phyloP scores from a whole-genome alignment of 2,797 vertebrate genomes.

The Carduelis carduelis region DNA sequence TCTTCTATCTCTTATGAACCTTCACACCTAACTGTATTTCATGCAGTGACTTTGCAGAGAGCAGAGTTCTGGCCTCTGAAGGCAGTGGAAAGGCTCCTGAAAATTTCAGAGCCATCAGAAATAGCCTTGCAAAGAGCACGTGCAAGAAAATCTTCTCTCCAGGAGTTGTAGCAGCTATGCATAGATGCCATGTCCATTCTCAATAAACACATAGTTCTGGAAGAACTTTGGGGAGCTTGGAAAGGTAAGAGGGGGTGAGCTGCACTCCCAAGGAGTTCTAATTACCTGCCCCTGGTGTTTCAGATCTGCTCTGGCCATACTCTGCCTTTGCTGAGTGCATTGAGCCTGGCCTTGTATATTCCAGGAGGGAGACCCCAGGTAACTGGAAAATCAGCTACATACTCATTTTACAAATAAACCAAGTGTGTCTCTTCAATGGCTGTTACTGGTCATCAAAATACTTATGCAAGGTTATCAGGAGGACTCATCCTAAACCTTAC shows the following conservation, averaged over 20 bases:
- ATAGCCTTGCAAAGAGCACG: not conserved
- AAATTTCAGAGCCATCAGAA: not conserved
- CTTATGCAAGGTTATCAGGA: not conserved
- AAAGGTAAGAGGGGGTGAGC: not conserved
- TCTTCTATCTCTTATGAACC: not conserved
- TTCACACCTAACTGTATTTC: not conserved
- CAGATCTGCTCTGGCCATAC: not conserved
- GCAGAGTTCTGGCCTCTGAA: not conserved
- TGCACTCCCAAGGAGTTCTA: not conserved
- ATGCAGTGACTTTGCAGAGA: not conserved
- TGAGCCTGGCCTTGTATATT: not conserved
- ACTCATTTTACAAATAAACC: not conserved
- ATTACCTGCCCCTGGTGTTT: not conserved
- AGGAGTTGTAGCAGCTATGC: not conserved
- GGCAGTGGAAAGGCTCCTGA: not conserved
- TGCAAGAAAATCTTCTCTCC: not conserved
- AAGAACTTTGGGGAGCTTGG: not conserved
- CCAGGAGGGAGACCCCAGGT: not conserved
- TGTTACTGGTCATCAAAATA: not conserved
- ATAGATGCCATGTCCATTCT: not conserved
- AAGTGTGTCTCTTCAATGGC: not conserved
- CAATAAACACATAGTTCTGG: not conserved
- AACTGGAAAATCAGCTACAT: not conserved
- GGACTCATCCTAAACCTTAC: not conserved
- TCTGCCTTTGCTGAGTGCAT: not conserved